Evolutionary conservation across 2,113 vertebrate genomes (phyloP), one percentile per base, ranked within the genome.

Genomic region (Hippolais icterina): DNA sequence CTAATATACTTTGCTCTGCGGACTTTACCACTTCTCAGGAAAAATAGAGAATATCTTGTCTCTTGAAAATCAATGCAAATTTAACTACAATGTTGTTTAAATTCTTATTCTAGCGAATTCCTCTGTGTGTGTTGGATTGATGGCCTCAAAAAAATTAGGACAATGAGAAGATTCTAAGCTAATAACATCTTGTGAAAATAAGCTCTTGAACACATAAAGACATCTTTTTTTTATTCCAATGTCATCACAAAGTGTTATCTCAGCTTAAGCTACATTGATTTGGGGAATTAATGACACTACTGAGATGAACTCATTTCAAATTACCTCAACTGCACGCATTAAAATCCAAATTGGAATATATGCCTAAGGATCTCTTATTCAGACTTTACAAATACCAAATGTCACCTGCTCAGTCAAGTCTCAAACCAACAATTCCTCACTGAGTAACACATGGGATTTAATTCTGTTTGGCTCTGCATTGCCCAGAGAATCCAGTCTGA

Each of bases 281-380:
- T 84, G 47, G 11, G 44, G 52, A 92, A 96, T 91, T 94, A 95
- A 89, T 68, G 83, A 82, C 37, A 75, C 28, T 44, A 76, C 18
- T 57, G 70, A 76, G 65, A 89, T 84, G n/a, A 96, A 85, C 39
- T 91, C 4, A 91, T 87, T 93, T 84, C 65, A 93, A 89, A 94
- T 92, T 89, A 89, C 49, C 44, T 84, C 60, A 94, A 79, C 61
- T 20, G 49, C 49, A 57, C 2, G 17, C 46, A 68, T 65, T 87
- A 84, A 91, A 95, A 96, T 69, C 65, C 46, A 61, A 91, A 89
- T 46, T 87, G 78, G 31, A 91, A 89, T 79, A 52, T 46, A 83
- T 57, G 88, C 66, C 74, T 84, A 79, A 87, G 85, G 84, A 90
- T 66, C 71, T 93, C 41, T 60, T 92, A 65, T 41, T 87, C 61